Evolutionary conservation across 2,113 vertebrate species (phyloP), one percentile per base, ranked within the genome.

Genomic region (Dromaius novaehollandiae): DNA sequence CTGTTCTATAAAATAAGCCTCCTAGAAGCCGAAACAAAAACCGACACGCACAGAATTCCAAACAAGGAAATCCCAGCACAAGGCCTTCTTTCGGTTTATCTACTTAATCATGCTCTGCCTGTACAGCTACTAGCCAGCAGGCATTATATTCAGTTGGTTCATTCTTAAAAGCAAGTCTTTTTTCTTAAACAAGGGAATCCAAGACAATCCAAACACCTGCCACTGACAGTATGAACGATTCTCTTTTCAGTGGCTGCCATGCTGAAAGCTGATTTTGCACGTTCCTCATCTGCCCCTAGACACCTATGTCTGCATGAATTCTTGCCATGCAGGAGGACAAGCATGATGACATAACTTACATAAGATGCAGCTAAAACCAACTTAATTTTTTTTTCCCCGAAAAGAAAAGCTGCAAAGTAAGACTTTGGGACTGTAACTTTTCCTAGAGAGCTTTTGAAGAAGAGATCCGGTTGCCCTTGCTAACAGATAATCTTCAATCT

Each of bases 1-100:
- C 76, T 89, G 87, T 78, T 96, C 88, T 55, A 95, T 81, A 96
- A 88, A 95, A 89, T 89, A 97, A 98, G 34, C 55, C 74, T 96
- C 78, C 60, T 92, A 78, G 93, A 97, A 95, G 94, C 70, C 69
- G 74, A 97, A 97, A 96, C 88, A 98, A 96, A 95, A 34, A 73
- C 66, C 95, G 79, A 51, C 96, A 89, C 21, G 71, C 55, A 89
- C 14, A 70, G 82, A 85, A 95, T 87, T 66, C 89, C 24, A 13
- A 92, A 8, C 56, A 88, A 90, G 69, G 22, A 68, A 30, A 73
- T 73, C 64, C 88, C 88, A 77, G 50, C 58, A 83, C 20, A 77
- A 89, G 89, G 32, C 11, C 34, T 87, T 82, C 70, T 46, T 93
- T 90, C 63, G 93, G 18, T 56, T 95, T 91, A 63, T 82, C 51